These are phyloP conservation scores for Strigamia crassipes DNA, from an alignment of 2,888 invertebrate genomes.

Conservation along the genomic window DNA sequence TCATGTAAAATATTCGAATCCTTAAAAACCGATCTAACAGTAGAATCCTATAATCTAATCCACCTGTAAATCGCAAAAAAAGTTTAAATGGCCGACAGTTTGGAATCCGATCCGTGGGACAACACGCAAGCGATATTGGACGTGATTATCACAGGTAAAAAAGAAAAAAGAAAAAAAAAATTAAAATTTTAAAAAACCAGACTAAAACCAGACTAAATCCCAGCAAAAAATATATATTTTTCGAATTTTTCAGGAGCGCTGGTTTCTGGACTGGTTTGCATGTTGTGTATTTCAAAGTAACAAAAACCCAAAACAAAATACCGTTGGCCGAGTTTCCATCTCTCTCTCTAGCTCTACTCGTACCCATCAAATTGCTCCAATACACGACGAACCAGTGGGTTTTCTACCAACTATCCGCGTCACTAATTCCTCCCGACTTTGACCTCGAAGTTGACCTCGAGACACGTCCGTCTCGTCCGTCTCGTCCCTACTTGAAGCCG, in stretches of 20 bases:
- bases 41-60: not conserved
- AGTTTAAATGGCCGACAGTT: not conserved
- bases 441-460: not conserved
- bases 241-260: not conserved
- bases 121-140: not conserved
- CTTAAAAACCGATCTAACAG: not conserved
- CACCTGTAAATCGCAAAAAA: not conserved
- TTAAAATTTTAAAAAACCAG: not conserved
- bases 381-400: slow-evolving; percentile 27
- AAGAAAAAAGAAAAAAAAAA: not conserved
- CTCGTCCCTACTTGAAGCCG: not conserved
- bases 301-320: not conserved
- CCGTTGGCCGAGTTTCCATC: slow-evolving; percentile 18
- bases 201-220: not conserved
- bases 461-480: too few relatives aligned
- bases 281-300: not conserved
- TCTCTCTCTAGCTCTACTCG: not conserved
- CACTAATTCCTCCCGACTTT: not conserved
- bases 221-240: not conserved
- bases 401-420: not conserved
- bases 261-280: slow-evolving; percentile 5
- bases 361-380: slow-evolving; percentile 23
- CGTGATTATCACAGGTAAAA: not conserved
- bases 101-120: slow-evolving; percentile 4
- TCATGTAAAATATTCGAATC: not conserved